Percentiles rank a stretch among this genome's conserved stretches.
These are phyloP conservation scores for Datnioides undecimradiatus DNA, from an alignment of 2,113 vertebrate genomes.

Conservation along the genomic window DNA sequence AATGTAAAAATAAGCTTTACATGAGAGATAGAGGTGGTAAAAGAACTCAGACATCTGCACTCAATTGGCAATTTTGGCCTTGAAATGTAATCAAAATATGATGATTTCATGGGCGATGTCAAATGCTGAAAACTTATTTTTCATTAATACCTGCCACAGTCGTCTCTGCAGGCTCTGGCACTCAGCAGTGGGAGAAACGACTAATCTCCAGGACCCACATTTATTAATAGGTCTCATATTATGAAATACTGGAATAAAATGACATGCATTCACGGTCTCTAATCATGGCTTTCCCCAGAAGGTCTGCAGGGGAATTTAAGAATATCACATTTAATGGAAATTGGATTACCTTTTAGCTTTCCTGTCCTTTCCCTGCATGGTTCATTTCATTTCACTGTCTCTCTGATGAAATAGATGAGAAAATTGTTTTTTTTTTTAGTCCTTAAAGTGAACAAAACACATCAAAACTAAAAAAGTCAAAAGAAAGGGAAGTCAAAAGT, in stretches of 20 bases:
- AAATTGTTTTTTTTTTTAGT: slow-evolving; percentile 23
- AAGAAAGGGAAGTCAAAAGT: slow-evolving; percentile 16
- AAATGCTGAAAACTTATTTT: slow-evolving; percentile 46
- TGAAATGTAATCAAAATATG: slow-evolving; percentile 23
- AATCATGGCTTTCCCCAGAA: slow-evolving; percentile 66
- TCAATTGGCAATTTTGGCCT: neutral
- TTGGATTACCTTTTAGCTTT: slow-evolving; percentile 77
- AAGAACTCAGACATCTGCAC: slow-evolving; percentile 2
- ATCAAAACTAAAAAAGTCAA: slow-evolving; percentile 2
- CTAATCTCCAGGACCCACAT: slow-evolving; percentile 65
- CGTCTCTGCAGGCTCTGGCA: slow-evolving; percentile 23
- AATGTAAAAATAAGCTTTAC: slow-evolving; percentile 3
- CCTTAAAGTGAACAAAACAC: slow-evolving; percentile 36
- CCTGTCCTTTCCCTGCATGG: slow-evolving; percentile 55
- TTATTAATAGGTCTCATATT: slow-evolving; percentile 64
- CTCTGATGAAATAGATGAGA: slow-evolving; percentile 35
- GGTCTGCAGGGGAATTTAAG: slow-evolving; percentile 69
- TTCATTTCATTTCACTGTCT: slow-evolving; percentile 61
- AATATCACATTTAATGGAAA: slow-evolving; percentile 77
- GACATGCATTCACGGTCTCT: slow-evolving; percentile 42
- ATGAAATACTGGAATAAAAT: slow-evolving; percentile 62
- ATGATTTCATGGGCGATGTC: slow-evolving; percentile 14
- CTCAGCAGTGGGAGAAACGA: slow-evolving; percentile 19
- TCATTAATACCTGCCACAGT: slow-evolving; percentile 35
- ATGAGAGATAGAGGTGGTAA: neutral